Conservation (phyloP, 2,113 vertebrate species). For the Sylvia atricapilla region DNA sequence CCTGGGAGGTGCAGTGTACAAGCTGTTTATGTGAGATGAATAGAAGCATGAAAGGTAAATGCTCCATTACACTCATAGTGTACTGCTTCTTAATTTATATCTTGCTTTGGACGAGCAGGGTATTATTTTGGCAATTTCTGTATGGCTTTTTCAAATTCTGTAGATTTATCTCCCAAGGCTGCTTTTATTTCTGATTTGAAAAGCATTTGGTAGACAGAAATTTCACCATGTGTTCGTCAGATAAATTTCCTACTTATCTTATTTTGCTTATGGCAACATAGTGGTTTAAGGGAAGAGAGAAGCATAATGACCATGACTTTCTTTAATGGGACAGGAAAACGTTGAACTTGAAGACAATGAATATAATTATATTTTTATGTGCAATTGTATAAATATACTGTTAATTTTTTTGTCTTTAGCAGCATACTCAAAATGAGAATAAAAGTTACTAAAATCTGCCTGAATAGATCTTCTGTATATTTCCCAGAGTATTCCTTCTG, state of each 20-base stretch:
- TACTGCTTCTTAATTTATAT: slow-evolving; percentile 75
- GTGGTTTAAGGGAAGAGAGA: slow-evolving; percentile 19
- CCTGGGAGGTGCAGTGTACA: slow-evolving; percentile 28
- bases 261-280: slow-evolving; percentile 56
- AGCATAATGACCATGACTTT: slow-evolving; percentile 54
- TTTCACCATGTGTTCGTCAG: slow-evolving; percentile 59
- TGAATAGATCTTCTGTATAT: background rate
- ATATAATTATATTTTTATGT: slow-evolving; percentile 59
- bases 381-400: slow-evolving; percentile 53
- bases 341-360: slow-evolving; percentile 48
- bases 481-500: background rate
- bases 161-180: slow-evolving; percentile 64
- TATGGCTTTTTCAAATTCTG: slow-evolving; percentile 53
- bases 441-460: background rate
- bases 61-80: slow-evolving; percentile 68
- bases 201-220: slow-evolving; percentile 59
- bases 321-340: slow-evolving; percentile 57
- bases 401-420: slow-evolving; percentile 26
- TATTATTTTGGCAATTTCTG: slow-evolving; percentile 65
- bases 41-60: slow-evolving; percentile 63
- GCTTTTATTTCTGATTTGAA: slow-evolving; percentile 64
- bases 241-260: slow-evolving; percentile 63
- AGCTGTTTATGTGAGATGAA: slow-evolving; percentile 72
- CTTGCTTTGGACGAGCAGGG: slow-evolving; percentile 62
- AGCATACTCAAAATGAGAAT: background rate